Evolutionary conservation across 92 coral and sea anemone genomes (phyloP), one percentile per base, ranked within the genome.

Genomic region (Zoanthus sociatus): DNA sequence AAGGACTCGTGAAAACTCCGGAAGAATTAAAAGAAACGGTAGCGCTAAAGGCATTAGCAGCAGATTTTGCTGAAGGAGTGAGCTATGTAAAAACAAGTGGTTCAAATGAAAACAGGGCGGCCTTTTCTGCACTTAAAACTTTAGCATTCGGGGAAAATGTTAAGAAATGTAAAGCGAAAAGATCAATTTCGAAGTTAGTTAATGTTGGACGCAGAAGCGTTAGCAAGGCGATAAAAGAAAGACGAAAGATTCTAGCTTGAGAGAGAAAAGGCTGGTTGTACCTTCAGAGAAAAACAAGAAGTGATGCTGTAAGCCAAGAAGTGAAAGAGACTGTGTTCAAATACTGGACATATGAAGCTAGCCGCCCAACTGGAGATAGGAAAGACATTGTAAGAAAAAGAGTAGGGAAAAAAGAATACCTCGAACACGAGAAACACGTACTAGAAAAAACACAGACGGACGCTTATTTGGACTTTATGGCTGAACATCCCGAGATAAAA

Each of bases 391-490:
- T 88, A 1, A 11, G 88, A 33, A 88, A 88, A 21, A 63, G 88
- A 37, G 56, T 89, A 7, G 83, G 88, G 31, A 79, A 86, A 55
- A 72, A 83, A 10, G 78, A 82, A 31, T 92, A 92, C 73, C 86
- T 89, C n/a, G 73, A 71, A 47, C 91, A 86, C 33, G 72, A 92
- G 18, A 85, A 79, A 60, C 90, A 92, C 17, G 84, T 89, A 15
- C 89, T 89, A n/a, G 91, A 91, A 84, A 91, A 91, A 86, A 91
- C 94, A 26, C 92, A 91, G 73, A 89, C 90, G 44, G 94, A 89
- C 55, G 74, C 79, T 10, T 92, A 78, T 46, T n/a, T 69, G 31
- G 94, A 89, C 71, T 92, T 92, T 73, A 77, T 73, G 82, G 54
- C 77, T 42, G 18, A 18, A 50, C 15, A 83, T 18, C 90, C 94